Conservation (phyloP, 1,140 invertebrate species). For the Dinoponera quadriceps region DNA sequence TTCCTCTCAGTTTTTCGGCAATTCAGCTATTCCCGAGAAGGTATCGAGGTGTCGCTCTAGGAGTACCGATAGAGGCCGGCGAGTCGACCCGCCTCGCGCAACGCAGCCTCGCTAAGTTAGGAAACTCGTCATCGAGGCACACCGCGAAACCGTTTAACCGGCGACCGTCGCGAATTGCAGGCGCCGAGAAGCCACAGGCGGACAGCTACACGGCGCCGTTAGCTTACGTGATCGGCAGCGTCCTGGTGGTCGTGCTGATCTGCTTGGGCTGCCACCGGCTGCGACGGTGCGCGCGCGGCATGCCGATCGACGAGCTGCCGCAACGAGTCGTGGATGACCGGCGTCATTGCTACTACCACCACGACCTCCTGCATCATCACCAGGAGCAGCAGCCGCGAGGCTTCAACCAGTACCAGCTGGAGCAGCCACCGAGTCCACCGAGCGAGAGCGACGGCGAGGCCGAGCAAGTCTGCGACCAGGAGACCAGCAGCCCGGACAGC, state of each 20-base stretch:
- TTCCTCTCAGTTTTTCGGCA: no score
- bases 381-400: slow-evolving; percentile 75
- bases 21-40: no score
- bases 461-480: slow-evolving; percentile 74
- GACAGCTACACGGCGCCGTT: slow-evolving; percentile 83
- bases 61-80: no score
- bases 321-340: slow-evolving; percentile 79
- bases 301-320: slow-evolving; percentile 79
- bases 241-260: slow-evolving; percentile 76
- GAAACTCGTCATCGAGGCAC: no score
- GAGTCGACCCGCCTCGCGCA: no score
- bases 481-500: slow-evolving; percentile 79
- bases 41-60: no score
- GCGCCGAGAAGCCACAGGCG: slow-evolving; percentile 80
- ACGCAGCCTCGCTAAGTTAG: no score
- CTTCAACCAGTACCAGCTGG: slow-evolving; percentile 74
- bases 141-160: no score
- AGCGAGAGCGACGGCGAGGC: slow-evolving; percentile 75
- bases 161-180: slow-evolving; percentile 77
- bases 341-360: slow-evolving; percentile 81
- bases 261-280: slow-evolving; percentile 82
- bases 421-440: slow-evolving; percentile 78
- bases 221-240: slow-evolving; percentile 76
- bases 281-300: slow-evolving; percentile 75
- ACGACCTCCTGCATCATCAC: slow-evolving; percentile 78